phyloP scores from a whole-genome alignment of 1,140 invertebrate genomes.

The Drosophila jambulina region DNA sequence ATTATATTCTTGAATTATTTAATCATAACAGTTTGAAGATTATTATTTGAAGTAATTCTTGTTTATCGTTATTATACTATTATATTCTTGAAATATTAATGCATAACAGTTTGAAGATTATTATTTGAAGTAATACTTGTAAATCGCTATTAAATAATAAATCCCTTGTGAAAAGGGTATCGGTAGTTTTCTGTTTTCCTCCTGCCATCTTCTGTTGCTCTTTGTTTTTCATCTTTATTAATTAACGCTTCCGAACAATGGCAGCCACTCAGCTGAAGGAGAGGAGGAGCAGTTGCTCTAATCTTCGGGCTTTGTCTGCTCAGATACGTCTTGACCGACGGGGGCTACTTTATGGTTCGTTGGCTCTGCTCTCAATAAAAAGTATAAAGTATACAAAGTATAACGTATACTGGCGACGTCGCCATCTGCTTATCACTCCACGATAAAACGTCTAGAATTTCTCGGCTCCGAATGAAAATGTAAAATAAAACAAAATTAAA shows the following conservation, averaged over 20 bases:
- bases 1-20: neutral
- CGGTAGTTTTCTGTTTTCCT: neutral
- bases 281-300: constrained; percentile 45
- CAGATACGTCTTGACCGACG: constrained; percentile 27
- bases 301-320: constrained; percentile 57
- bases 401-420: constrained; percentile 8
- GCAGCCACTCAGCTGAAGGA: constrained; percentile 55
- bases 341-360: constrained; percentile 72
- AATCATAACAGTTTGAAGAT: too few species aligned
- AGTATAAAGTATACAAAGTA: constrained; percentile 1
- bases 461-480: constrained; percentile 1
- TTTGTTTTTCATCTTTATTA: constrained; percentile 66
- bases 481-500: constrained; percentile 15
- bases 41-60: neutral
- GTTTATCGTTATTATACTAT: neutral
- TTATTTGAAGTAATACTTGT: neutral
- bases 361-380: constrained; percentile 53
- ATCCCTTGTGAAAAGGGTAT: neutral
- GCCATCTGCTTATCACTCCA: constrained; percentile 61
- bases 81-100: too few species aligned
- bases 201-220: constrained; percentile 4
- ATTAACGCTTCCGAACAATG: constrained; percentile 74
- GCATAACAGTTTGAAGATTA: neutral
- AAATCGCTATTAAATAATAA: neutral
- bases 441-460: constrained; percentile 57